phyloP scores from a whole-genome alignment of 92 coral and sea anemone genomes.

The Porites cylindrica region DNA sequence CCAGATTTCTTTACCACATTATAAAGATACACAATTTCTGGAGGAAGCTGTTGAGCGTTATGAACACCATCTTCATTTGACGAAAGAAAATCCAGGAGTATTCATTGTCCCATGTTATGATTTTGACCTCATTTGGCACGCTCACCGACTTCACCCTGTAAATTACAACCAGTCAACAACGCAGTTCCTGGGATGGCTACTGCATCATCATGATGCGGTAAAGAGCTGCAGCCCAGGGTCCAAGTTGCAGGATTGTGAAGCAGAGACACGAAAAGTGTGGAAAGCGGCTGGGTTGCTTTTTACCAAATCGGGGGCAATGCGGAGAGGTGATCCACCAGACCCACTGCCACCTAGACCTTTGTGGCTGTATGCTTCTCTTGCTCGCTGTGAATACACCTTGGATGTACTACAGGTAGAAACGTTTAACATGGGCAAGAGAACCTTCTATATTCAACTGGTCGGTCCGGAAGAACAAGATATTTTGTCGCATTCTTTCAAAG shows the following conservation, averaged over 20 bases:
- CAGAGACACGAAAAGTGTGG: slow-evolving; percentile 55
- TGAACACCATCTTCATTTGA: slow-evolving; percentile 67
- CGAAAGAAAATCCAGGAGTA: slow-evolving; percentile 65
- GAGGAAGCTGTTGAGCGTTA: slow-evolving; percentile 69
- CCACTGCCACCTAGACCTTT: not conserved
- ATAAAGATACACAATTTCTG: slow-evolving; percentile 58
- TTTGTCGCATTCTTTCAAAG: slow-evolving; percentile 17
- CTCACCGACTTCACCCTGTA: slow-evolving; percentile 81
- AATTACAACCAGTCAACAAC: slow-evolving; percentile 51
- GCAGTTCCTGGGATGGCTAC: slow-evolving; percentile 46
- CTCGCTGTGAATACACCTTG: slow-evolving; percentile 1
- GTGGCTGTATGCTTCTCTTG: slow-evolving; percentile 28
- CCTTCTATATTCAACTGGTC: not conserved
- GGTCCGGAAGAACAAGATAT: not conserved
- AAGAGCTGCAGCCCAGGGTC: slow-evolving; percentile 77
- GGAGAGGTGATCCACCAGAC: slow-evolving; percentile 56
- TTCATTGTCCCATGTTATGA: slow-evolving; percentile 88
- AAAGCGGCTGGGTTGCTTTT: slow-evolving; percentile 30
- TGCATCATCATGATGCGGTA: slow-evolving; percentile 77
- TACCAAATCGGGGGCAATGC: slow-evolving; percentile 66
- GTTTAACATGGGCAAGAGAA: slow-evolving; percentile 22
- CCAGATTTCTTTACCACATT: slow-evolving; percentile 80
- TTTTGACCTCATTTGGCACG: slow-evolving; percentile 88
- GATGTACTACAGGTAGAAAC: slow-evolving; percentile 22
- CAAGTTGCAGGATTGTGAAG: slow-evolving; percentile 53